These are phyloP conservation scores for Stegostoma tigrinum DNA, from an alignment of 2,113 vertebrate genomes.

Conservation along the genomic window DNA sequence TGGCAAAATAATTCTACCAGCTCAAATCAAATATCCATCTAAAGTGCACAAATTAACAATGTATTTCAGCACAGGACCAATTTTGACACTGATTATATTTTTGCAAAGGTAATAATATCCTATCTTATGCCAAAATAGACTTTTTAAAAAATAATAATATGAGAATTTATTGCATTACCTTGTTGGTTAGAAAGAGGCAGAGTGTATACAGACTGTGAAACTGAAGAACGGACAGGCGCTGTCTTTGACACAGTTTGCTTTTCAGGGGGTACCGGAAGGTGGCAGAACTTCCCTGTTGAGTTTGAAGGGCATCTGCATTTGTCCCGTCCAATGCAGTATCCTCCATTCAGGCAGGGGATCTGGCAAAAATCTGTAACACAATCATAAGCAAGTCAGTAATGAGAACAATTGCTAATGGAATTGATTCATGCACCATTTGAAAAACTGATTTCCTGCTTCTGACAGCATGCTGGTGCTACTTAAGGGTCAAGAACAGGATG, in stretches of 20 bases:
- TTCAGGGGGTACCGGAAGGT: constrained; percentile 51
- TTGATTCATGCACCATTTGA: constrained; percentile 43
- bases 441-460: constrained; percentile 20
- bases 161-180: constrained; percentile 45
- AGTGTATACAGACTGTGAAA: constrained; percentile 58
- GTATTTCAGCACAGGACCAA: neutral
- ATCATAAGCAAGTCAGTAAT: constrained; percentile 34
- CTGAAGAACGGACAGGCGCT: constrained; percentile 43
- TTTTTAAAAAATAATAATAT: no score
- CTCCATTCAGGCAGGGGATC: constrained; percentile 63
- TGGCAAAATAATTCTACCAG: neutral
- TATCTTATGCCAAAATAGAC: neutral
- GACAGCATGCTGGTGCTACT: constrained; percentile 45
- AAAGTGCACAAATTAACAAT: neutral
- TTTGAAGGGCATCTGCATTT: constrained; percentile 66
- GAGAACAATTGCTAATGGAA: constrained; percentile 39
- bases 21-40: neutral
- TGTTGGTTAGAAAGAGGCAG: constrained; percentile 65
- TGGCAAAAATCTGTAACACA: constrained; percentile 63
- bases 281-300: constrained; percentile 68
- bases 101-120: neutral
- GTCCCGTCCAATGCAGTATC: constrained; percentile 61
- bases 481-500: constrained; percentile 42
- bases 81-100: neutral
- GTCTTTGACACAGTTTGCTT: constrained; percentile 45